Evolutionary conservation across 2,888 invertebrate genomes (phyloP), one percentile per base, ranked within the genome.

Genomic region (Zhengitettix transpicula): DNA sequence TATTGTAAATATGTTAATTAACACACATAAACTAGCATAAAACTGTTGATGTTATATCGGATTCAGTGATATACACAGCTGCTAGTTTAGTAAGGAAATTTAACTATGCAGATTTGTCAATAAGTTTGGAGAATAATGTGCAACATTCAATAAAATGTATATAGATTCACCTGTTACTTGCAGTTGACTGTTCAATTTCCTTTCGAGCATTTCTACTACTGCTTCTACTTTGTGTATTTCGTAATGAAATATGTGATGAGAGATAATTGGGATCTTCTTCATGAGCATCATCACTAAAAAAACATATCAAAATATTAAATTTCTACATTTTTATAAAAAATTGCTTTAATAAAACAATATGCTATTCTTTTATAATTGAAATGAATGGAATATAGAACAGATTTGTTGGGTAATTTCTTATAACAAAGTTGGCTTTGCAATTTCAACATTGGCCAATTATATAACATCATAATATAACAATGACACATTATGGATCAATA

Each of bases 221-320:
- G 14, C 51, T 56, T 42, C 52, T 60, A 40, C 55, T 42, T 41
- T 10, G n/a, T 60, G 56, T 53, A 28, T 28, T 42, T 16, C 52
- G 56, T 42, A 56, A 56, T n/a, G 59, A 56, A n/a, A 51, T 16
- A 10, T 11, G 28, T n/a, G 52, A 44, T 11, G 47, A 28, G 2
- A 28, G 54, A 15, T 60, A 14, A 28, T 60, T 56, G 7, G 55
- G n/a, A 10, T 59, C 58, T 14, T 61, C 63, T 52, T 61, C 61
- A n/a, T 56, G 61, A 1, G 55, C 63, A 12, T 63, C 63, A 59
- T 63, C 63, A 61, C 63, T 63, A 42, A 11, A 11, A 28, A 54
- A n/a, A 16, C 1, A 44, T 2, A 47, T 15, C 28, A 41, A 57
- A 42, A n/a, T n/a, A 8, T 47, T 12, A 47, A 2, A 47, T 14